Base-by-base conservation (phyloP, 2,797 vertebrate species). In the Poeciliopsis paucimaculata region DNA sequence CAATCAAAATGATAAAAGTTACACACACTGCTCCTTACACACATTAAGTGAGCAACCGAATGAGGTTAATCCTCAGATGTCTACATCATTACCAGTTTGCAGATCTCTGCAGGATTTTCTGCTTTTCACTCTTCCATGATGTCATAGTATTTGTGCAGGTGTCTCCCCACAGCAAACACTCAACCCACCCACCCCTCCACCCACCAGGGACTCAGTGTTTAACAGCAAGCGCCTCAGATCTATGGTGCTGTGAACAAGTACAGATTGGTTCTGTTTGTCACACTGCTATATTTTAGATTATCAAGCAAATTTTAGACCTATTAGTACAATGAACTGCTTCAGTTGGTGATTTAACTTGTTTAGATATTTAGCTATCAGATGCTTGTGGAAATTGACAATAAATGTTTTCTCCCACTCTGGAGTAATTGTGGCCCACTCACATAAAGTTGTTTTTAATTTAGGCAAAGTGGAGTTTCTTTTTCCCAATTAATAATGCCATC, bases 61-160 rank as follows among this genome's bases (percentile, higher is more conserved):
- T 66, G 13, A 20, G 34, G 16, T 53, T 53, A 36, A 18, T 36
- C 31, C 31, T 36, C 7, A 36, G 16, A 36, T 36, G 20, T 36
- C 2, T 20, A 39, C 16, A 66, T 31, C 1, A 1, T 23, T 10
- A 23, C 18, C 62, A 9, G 34, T 20, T 39, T 18, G 20, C 18
- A 51, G 10, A 47, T 39, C 62, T 68, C 76, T 16, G 28, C 75
- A 68, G 75, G 75, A 51, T 34, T n/a, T 23, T 66, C 60, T 26
- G 51, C 76, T 77, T 26, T 20, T n/a, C 34, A 64, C 28, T 62
- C 31, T 70, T 75, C 60, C 60, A 55, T 74, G n/a, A 74, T 43
- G 78, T 68, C 60, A 51, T 41, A 74, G 57, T 66, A n/a, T 80
- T 68, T 75, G 28, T 75, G 12, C 62, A 66, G 62, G 62, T 39